phyloP scores from a whole-genome alignment of 2,113 vertebrate species.

The Ariopsis seemanni region DNA sequence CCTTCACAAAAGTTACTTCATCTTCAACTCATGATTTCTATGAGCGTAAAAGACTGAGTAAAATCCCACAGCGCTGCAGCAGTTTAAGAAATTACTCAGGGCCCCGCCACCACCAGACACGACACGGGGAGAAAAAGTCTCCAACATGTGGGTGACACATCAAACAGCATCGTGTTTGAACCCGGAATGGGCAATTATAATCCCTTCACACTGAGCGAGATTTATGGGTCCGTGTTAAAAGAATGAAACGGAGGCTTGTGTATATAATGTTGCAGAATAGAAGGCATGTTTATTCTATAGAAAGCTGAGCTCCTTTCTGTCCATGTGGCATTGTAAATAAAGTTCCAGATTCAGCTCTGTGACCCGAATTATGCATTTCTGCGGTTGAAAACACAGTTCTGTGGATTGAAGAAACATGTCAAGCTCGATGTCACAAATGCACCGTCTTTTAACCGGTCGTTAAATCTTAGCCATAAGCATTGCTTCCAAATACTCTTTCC shows the following conservation, averaged over 20 bases:
- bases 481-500: constrained; percentile 11
- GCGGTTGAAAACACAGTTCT: constrained; percentile 34
- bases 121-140: constrained; percentile 31
- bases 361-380: constrained; percentile 36
- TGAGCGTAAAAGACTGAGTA: constrained; percentile 32
- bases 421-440: constrained; percentile 7
- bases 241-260: constrained; percentile 53
- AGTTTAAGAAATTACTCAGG: constrained; percentile 61
- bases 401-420: constrained; percentile 8
- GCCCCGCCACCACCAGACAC: constrained; percentile 49
- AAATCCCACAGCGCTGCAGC: constrained; percentile 32
- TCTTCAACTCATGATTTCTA: constrained; percentile 26
- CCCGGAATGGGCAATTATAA: constrained; percentile 56
- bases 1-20: constrained; percentile 43
- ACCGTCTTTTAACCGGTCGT: constrained; percentile 10
- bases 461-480: constrained; percentile 20
- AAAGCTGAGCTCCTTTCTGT: constrained; percentile 45
- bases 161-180: constrained; percentile 47
- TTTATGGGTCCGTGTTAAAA: constrained; percentile 60
- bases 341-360: constrained; percentile 42
- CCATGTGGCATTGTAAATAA: constrained; percentile 52
- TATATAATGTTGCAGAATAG: constrained; percentile 3
- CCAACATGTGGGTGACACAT: constrained; percentile 61
- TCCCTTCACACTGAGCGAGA: constrained; percentile 53
- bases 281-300: constrained; percentile 53